Evolutionary conservation across 2,113 vertebrate genomes (phyloP).

Genomic region (Hippopotamus amphibius): DNA sequence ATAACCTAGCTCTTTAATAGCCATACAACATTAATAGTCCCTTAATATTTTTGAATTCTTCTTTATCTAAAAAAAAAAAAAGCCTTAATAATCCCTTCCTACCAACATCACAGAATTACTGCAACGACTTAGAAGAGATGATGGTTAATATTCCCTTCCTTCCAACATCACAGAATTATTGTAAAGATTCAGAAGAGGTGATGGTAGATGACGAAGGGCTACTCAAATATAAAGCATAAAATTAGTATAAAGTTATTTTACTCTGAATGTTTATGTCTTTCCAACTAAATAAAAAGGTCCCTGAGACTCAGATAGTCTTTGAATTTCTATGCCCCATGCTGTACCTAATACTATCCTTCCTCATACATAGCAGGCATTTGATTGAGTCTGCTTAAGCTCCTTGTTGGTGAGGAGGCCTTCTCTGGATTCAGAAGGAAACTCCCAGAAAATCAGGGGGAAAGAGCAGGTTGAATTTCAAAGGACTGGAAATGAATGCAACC

Average conservation of each 20-base stretch:
- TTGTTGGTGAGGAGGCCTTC: conserved; percentile 12
- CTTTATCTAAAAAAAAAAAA: neutral
- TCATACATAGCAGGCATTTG: neutral
- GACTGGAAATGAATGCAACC: conserved; percentile 4
- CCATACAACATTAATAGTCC: neutral
- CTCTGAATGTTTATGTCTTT: conserved; percentile 5
- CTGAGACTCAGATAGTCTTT: neutral
- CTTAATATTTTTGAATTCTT: neutral
- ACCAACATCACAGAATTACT: conserved; percentile 38
- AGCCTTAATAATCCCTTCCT: neutral
- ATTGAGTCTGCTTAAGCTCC: conserved; percentile 31
- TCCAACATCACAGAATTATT: conserved; percentile 37
- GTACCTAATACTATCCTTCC: neutral
- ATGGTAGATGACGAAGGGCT: neutral
- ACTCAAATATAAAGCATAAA: neutral
- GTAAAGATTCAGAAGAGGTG: neutral
- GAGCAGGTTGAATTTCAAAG: conserved; percentile 15
- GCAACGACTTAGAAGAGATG: neutral
- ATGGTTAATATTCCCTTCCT: neutral
- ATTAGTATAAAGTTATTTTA: neutral
- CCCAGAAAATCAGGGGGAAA: neutral
- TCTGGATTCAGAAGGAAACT: conserved; percentile 10
- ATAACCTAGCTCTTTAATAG: neutral
- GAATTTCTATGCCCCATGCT: neutral
- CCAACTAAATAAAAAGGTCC: conserved; percentile 14